Conservation (phyloP, 1,140 invertebrate genomes). For the Planococcus citri region DNA sequence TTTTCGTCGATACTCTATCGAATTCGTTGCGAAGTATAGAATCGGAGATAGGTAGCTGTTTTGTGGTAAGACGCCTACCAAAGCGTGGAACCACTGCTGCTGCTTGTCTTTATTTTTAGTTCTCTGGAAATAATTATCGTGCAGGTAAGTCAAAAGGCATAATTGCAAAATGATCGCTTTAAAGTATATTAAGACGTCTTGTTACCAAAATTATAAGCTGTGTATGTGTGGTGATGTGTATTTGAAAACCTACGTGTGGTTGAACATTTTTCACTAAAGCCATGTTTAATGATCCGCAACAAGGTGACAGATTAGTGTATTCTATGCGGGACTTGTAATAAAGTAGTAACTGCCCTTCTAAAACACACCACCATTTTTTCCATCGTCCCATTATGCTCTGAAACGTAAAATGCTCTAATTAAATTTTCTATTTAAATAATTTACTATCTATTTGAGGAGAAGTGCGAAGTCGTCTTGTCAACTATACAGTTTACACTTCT, state of each 20-base stretch:
- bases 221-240: constrained; percentile 35
- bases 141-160: not conserved
- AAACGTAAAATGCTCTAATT: too few relatives aligned
- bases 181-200: constrained; percentile 22
- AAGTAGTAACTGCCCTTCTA: constrained; percentile 39
- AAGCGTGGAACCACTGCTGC: constrained; percentile 36
- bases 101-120: constrained; percentile 33
- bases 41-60: not conserved
- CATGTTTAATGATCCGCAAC: constrained; percentile 39
- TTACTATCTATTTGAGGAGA: too few relatives aligned
- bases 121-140: constrained; percentile 31
- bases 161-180: not conserved
- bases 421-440: too few relatives aligned
- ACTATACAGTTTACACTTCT: too few relatives aligned
- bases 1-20: not conserved
- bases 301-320: constrained; percentile 38
- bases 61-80: constrained; percentile 27
- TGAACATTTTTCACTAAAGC: constrained; percentile 35
- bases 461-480: too few relatives aligned
- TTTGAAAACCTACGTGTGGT: constrained; percentile 29
- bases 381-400: constrained; percentile 37
- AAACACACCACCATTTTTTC: constrained; percentile 41
- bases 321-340: constrained; percentile 41
- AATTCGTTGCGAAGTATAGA: not conserved
- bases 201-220: constrained; percentile 38